phyloP scores from a whole-genome alignment of 1,140 invertebrate genomes.

The Aphaenogaster floridana region DNA sequence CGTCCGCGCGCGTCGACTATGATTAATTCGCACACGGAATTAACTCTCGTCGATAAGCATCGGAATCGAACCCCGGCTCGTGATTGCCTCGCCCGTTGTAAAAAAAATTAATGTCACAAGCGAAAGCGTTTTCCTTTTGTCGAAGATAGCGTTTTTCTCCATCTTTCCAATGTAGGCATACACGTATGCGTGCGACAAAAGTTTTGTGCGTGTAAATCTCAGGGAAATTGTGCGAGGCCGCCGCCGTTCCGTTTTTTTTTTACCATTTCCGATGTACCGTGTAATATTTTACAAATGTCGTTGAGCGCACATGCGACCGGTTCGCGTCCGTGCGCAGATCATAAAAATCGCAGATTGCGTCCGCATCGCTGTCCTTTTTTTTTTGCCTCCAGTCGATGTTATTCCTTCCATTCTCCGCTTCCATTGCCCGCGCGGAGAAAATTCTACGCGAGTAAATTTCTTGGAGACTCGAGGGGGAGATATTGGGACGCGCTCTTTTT shows the following conservation, averaged over 20 bases:
- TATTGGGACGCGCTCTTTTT: conserved; percentile 37
- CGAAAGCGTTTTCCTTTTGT: background rate
- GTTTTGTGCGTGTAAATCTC: conserved; percentile 46
- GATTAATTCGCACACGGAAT: conserved; percentile 73
- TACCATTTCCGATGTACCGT: conserved; percentile 22
- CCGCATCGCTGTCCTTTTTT: conserved; percentile 33
- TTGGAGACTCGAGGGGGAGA: conserved; percentile 25
- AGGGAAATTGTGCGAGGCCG: conserved; percentile 19
- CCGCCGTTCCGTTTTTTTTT: conserved; percentile 6
- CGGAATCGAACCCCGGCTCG: background rate
- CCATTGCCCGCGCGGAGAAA: background rate
- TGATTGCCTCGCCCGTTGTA: background rate
- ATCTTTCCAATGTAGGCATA: too few species aligned
- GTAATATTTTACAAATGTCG: conserved; percentile 65
- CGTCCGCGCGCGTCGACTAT: conserved; percentile 70
- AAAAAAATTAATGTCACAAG: conserved; percentile 5
- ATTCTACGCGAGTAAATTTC: conserved; percentile 52
- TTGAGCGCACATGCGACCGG: conserved; percentile 56
- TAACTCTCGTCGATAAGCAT: conserved; percentile 64
- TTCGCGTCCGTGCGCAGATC: conserved; percentile 51
- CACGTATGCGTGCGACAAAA: background rate
- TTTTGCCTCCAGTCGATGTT: conserved; percentile 33
- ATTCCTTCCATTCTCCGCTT: conserved; percentile 19
- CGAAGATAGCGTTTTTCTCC: background rate
- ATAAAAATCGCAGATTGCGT: conserved; percentile 64